These are phyloP conservation scores for Drosophila neotestacea DNA, from an alignment of 2,888 invertebrate species.

Conservation along the genomic window DNA sequence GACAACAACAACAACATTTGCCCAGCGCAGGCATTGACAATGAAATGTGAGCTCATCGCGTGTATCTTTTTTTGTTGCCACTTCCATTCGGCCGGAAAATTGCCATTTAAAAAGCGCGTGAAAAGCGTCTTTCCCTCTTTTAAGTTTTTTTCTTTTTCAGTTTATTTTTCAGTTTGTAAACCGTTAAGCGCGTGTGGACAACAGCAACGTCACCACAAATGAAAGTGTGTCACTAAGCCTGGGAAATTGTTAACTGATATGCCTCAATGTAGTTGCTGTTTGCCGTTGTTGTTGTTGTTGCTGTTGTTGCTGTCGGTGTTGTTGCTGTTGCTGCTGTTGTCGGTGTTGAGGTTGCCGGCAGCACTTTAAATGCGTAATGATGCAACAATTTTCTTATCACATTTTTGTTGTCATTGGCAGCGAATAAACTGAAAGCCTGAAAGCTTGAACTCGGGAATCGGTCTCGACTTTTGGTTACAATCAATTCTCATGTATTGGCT, in stretches of 20 bases:
- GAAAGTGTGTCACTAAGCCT: constrained; percentile 78
- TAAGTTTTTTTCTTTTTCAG: not conserved
- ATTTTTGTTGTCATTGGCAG: constrained; percentile 48
- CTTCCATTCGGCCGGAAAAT: constrained; percentile 73
- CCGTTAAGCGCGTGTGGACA: constrained; percentile 71
- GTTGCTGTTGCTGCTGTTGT: constrained; percentile 13
- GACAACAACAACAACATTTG: constrained; percentile 21
- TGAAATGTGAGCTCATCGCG: constrained; percentile 78
- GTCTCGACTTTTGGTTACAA: constrained; percentile 11
- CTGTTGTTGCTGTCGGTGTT: constrained; percentile 9
- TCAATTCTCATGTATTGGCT: constrained; percentile 41
- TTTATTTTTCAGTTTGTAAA: constrained; percentile 12
- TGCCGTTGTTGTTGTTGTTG: constrained; percentile 21
- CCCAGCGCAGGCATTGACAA: constrained; percentile 61
- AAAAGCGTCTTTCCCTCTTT: constrained; percentile 40
- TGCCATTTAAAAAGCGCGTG: constrained; percentile 69
- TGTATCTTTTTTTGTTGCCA: constrained; percentile 54
- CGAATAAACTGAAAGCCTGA: constrained; percentile 35
- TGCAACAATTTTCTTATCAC: constrained; percentile 80
- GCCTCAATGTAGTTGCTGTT: constrained; percentile 18
- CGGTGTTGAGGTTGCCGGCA: constrained; percentile 25
- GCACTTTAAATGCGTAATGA: constrained; percentile 69
- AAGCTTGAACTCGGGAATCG: not conserved
- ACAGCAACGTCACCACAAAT: constrained; percentile 51
- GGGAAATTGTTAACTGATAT: constrained; percentile 74